A percentile compares a stretch with the other conserved stretches of the same genome.
phyloP scores from a whole-genome alignment of 1,140 invertebrate genomes.

The Temnothorax nylanderi region DNA sequence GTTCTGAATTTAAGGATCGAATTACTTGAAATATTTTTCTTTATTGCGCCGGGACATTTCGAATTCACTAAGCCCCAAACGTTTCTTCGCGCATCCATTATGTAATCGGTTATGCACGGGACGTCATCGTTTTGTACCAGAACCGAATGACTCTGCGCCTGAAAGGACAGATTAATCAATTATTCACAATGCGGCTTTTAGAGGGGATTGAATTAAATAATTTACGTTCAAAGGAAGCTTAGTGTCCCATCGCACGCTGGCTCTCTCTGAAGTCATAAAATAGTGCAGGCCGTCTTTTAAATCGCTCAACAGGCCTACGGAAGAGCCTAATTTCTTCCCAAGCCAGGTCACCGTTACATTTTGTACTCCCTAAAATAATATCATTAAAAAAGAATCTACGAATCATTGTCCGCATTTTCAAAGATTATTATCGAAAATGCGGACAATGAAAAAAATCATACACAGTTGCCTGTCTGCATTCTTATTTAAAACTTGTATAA shows the following conservation, averaged over 20 bases:
- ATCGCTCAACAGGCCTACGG: constrained; percentile 71
- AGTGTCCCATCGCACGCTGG: constrained; percentile 77
- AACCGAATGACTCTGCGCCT: constrained; percentile 70
- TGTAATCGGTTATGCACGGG: constrained; percentile 74
- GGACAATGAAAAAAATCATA: not conserved
- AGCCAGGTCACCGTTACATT: constrained; percentile 62
- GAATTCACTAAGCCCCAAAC: constrained; percentile 71
- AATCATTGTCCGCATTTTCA: not conserved
- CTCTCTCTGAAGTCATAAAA: constrained; percentile 74
- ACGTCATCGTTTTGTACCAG: constrained; percentile 69
- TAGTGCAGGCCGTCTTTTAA: constrained; percentile 76
- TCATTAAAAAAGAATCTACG: not conserved
- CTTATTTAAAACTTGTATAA: not conserved
- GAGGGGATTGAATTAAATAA: constrained; percentile 15
- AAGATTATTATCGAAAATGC: not conserved
- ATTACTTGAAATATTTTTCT: not conserved
- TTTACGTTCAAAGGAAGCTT: constrained; percentile 71
- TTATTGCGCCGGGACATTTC: constrained; percentile 47
- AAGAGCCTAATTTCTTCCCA: constrained; percentile 75
- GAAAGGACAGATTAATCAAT: constrained; percentile 42
- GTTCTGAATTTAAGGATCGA: constrained; percentile 25
- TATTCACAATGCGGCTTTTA: constrained; percentile 12
- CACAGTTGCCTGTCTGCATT: not conserved
- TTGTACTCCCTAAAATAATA: not conserved
- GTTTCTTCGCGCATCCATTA: constrained; percentile 69